Conservation (phyloP, 2,113 vertebrate genomes). For the Hippopotamus amphibius region DNA sequence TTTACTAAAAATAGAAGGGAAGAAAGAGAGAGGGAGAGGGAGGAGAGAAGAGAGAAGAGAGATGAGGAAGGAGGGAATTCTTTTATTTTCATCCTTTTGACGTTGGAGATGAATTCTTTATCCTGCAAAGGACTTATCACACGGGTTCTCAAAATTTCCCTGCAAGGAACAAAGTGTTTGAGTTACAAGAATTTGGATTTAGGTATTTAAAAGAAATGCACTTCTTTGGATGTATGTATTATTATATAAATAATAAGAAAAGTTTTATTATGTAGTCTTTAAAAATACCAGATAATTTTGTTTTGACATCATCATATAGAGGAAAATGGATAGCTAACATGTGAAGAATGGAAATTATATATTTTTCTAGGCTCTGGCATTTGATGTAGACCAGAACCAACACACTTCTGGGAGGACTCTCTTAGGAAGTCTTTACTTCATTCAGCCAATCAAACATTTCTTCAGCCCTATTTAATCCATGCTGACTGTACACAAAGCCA, state of each 20-base stretch:
- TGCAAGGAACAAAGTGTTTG: not conserved
- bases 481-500: not conserved
- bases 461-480: not conserved
- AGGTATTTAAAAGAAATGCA: not conserved
- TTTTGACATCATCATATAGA: not conserved
- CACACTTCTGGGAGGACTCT: not conserved
- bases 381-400: not conserved
- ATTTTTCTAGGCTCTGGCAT: not conserved
- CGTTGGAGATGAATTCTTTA: slow-evolving; percentile 15
- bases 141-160: not conserved
- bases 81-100: not conserved
- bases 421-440: not conserved
- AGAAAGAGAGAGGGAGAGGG: not conserved
- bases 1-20: not conserved
- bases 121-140: not conserved
- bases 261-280: not conserved
- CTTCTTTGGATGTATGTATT: not conserved
- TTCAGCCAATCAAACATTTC: not conserved
- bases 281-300: slow-evolving; percentile 27
- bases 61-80: not conserved
- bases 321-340: not conserved
- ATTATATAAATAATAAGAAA: not conserved
- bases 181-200: not conserved
- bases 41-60: not conserved
- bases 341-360: not conserved